phyloP scores from a whole-genome alignment of 2,113 vertebrate genomes.

The Tenrec ecaudatus region DNA sequence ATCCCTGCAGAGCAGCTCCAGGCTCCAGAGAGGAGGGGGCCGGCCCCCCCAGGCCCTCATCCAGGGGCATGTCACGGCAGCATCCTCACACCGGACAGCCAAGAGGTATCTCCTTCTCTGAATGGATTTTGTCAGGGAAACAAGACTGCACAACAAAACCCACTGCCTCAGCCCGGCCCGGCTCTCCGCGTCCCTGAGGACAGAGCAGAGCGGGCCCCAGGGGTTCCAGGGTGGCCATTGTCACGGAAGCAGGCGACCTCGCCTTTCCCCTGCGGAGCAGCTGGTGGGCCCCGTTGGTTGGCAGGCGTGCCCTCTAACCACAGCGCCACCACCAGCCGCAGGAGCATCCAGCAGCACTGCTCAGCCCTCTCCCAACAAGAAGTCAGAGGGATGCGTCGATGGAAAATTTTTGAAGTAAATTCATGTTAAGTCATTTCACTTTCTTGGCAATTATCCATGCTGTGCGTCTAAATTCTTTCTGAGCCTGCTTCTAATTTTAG shows the following conservation, averaged over 20 bases:
- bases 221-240: too few relatives aligned
- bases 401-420: slow-evolving; percentile 10
- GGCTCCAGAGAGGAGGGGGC: not conserved
- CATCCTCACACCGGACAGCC: not conserved
- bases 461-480: slow-evolving; percentile 7
- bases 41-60: not conserved
- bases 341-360: rapidly evolving
- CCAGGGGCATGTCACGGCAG: rapidly evolving
- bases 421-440: slow-evolving; percentile 24
- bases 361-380: rapidly evolving
- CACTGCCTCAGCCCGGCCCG: too few relatives aligned
- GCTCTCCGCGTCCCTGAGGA: too few relatives aligned
- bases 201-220: too few relatives aligned
- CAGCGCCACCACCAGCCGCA: too few relatives aligned
- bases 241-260: too few relatives aligned
- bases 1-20: too few relatives aligned
- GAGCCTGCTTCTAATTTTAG: slow-evolving; percentile 53
- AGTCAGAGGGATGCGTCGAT: not conserved
- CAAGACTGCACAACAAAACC: too few relatives aligned
- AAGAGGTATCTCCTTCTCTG: not conserved
- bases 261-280: too few relatives aligned
- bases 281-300: too few relatives aligned
- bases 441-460: not conserved
- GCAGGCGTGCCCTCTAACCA: too few relatives aligned
- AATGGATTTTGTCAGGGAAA: too few relatives aligned